These are phyloP conservation scores for Halcyon chelicuti DNA, from an alignment of 2,797 vertebrate genomes.

Conservation along the genomic window DNA sequence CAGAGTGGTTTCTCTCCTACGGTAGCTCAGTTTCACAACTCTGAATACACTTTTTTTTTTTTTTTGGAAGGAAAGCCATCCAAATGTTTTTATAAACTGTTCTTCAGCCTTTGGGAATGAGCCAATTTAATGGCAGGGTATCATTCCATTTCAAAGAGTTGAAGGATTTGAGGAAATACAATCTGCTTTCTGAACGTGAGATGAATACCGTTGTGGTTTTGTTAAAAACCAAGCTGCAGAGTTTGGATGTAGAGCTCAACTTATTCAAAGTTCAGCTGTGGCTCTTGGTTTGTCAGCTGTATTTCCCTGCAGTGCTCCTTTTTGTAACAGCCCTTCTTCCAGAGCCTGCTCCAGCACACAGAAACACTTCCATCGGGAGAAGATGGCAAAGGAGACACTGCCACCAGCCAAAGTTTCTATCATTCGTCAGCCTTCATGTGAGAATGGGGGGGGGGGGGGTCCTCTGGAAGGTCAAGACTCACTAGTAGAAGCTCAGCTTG, in stretches of 20 bases:
- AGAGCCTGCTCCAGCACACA: not conserved
- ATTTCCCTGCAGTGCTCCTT: not conserved
- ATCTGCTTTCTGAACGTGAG: slow-evolving; percentile 22
- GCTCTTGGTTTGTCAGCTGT: not conserved
- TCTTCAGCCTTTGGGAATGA: slow-evolving; percentile 43
- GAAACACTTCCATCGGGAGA: not conserved
- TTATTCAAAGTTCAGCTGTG: not conserved
- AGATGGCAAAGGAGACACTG: not conserved
- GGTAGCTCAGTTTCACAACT: slow-evolving; percentile 48
- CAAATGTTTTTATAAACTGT: slow-evolving; percentile 30
- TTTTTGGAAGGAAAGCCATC: not conserved
- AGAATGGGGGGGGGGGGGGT: not conserved
- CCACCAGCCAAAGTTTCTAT: not conserved
- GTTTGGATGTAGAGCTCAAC: not conserved
- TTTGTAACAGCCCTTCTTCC: not conserved
- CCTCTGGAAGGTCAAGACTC: not conserved
- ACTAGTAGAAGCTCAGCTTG: not conserved
- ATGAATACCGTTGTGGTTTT: not conserved
- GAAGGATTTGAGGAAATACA: slow-evolving; percentile 41
- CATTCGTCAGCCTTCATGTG: not conserved
- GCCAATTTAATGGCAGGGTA: slow-evolving; percentile 38
- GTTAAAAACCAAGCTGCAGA: not conserved
- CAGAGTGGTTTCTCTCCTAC: slow-evolving; percentile 9
- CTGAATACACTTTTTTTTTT: not conserved
- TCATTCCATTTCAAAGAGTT: slow-evolving; percentile 20